Conservation (phyloP, 2,113 vertebrate species). For the Clarias gariepinus region DNA sequence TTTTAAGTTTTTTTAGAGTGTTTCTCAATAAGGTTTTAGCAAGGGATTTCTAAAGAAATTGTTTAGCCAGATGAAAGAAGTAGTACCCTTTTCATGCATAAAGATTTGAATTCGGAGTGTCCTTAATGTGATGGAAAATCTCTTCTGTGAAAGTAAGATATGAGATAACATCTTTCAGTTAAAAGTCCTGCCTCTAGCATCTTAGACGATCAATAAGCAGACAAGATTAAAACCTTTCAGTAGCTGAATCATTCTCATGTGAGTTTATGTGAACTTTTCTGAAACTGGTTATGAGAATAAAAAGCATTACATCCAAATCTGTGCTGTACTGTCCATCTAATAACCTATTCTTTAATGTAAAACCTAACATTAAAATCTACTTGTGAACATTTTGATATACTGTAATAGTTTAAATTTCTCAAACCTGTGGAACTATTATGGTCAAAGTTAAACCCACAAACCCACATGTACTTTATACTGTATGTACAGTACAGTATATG, state of each 20-base stretch:
- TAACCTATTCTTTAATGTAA: neutral
- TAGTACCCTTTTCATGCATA: slow-evolving; percentile 1
- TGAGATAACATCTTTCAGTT: neutral
- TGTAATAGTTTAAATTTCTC: neutral
- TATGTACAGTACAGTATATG: no score
- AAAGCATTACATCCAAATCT: neutral
- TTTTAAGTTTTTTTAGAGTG: slow-evolving; percentile 33
- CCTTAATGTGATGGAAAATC: neutral
- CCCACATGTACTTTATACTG: no score
- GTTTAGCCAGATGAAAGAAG: slow-evolving; percentile 28
- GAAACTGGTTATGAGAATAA: neutral
- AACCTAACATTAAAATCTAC: neutral
- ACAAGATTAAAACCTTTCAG: neutral
- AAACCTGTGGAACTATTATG: neutral
- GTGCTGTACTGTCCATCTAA: neutral
- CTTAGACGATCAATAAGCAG: neutral
- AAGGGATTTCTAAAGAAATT: slow-evolving; percentile 6
- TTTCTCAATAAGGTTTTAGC: slow-evolving; percentile 11
- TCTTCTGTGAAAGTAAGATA: neutral
- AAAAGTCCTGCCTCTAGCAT: neutral
- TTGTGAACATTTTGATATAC: neutral
- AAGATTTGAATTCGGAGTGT: neutral
- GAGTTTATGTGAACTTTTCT: neutral
- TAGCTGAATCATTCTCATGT: neutral
- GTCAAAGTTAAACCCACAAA: neutral